Base-by-base conservation (phyloP, 2,797 vertebrate genomes). In the Bucorvus abyssinicus region DNA sequence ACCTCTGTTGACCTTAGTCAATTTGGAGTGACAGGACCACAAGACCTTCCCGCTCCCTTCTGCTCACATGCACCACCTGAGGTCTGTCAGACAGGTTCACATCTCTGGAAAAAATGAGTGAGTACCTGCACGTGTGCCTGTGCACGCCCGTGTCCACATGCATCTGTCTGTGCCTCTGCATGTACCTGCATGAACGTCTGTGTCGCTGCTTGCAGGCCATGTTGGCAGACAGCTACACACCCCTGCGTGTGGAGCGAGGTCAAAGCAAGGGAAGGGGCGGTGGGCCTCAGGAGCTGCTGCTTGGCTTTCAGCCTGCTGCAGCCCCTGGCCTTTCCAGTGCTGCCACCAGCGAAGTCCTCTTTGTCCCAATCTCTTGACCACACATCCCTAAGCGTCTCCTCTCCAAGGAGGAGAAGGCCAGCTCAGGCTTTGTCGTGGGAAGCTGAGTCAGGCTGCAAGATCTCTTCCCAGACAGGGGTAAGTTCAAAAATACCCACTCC, bases 1-100 rank as follows among this genome's bases (percentile, higher is more conserved):
- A 85, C 94, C 85, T 86, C 76, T 64, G 4, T 3, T 94, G 87
- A 85, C 75, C 78, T 64, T 2, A 34, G 57, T 45, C 89, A 87
- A 47, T 68, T 80, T 26, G 65, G 60, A 71, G 38, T 17, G 29
- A 83, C 1, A 1, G 42, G 68, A 67, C 74, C 29, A 38, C 5
- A 0, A 79, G 68, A 55, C 50, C 16, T 64, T 65, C 60, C 75
- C 49, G 65, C 57, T 83, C 61, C 30, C 23, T 52, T 42, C 49
- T 34, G 44, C 44, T 67, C 45, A 68, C 57, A 55, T 64, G 68
- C 64, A 50, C 12, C 70, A 40, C 29, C 49, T 4, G 29, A 94
- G 57, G 24, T 79, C 42, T 53, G 59, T 38, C 60, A 56, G 61
- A 45, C 65, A 50, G 57, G 68, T 79, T 83, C 64, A 23, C 42